Conservation (phyloP, 2,113 vertebrate species). For the Morphnarchus princeps region DNA sequence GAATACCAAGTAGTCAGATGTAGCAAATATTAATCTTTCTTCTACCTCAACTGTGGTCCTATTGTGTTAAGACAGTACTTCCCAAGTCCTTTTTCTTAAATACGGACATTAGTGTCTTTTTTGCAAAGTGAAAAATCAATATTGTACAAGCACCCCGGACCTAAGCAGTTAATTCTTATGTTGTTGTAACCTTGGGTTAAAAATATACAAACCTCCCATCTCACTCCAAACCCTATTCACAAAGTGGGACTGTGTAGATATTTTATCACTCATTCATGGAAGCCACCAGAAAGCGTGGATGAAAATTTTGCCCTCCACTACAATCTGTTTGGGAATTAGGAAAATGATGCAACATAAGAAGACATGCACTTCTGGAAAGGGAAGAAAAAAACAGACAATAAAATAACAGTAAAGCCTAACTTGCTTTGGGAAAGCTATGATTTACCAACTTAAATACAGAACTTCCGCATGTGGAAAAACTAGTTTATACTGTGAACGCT, state of each 20-base stretch:
- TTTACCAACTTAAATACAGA: conserved; percentile 30
- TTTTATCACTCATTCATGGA: conserved; percentile 28
- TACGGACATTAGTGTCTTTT: not conserved
- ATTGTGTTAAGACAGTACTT: not conserved
- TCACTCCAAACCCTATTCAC: not conserved
- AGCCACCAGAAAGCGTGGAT: not conserved
- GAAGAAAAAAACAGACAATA: not conserved
- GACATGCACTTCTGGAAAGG: not conserved
- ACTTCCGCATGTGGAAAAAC: not conserved
- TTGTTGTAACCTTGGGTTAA: not conserved
- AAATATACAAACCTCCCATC: not conserved
- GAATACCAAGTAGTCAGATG: not conserved
- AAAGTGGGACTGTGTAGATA: not conserved
- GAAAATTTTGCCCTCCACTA: conserved; percentile 38
- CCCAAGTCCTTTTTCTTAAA: not conserved
- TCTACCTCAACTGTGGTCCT: not conserved
- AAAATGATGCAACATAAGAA: conserved; percentile 3
- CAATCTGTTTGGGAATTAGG: conserved; percentile 1
- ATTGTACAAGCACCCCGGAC: not conserved
- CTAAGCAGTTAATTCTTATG: not conserved
- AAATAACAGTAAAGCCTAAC: not conserved
- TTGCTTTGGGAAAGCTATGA: conserved; percentile 11
- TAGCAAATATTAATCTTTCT: not conserved
- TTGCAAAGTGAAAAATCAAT: not conserved
- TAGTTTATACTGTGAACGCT: accelerated